These are phyloP conservation scores for Antechinus flavipes DNA, from an alignment of 2,113 vertebrate genomes.

Conservation along the genomic window DNA sequence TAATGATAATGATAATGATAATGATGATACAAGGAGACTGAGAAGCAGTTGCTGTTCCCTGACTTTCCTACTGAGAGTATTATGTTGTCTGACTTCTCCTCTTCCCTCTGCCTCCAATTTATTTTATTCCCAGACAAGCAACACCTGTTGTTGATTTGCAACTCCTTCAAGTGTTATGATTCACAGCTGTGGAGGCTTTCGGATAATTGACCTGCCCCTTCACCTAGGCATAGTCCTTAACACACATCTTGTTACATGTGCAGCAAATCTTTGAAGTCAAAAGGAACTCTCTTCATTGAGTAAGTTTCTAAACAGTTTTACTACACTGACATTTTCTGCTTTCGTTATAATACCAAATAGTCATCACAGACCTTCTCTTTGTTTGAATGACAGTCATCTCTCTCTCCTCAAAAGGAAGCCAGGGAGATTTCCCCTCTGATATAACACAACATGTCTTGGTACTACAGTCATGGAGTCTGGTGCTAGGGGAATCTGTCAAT, in stretches of 20 bases:
- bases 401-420: not conserved
- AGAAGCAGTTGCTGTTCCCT: no score
- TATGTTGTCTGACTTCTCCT: no score
- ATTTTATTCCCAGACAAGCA: no score
- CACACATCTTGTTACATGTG: not conserved
- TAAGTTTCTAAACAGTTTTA: constrained; percentile 35
- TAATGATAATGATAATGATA: no score
- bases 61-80: no score
- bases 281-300: constrained; percentile 1
- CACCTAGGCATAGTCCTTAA: no score
- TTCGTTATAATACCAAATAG: constrained; percentile 2
- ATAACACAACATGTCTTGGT: not conserved
- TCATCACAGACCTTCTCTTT: constrained; percentile 12
- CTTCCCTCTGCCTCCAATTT: no score
- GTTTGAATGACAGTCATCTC: constrained; percentile 7
- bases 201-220: no score
- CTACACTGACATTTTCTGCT: constrained; percentile 1
- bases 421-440: not conserved
- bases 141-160: no score
- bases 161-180: no score
- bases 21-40: no score
- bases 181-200: no score
- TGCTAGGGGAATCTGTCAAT: not conserved
- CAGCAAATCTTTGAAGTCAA: constrained; percentile 17
- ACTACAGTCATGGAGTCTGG: not conserved